phyloP scores from a whole-genome alignment of 1,140 invertebrate species.

The Bilobella aurantiaca region DNA sequence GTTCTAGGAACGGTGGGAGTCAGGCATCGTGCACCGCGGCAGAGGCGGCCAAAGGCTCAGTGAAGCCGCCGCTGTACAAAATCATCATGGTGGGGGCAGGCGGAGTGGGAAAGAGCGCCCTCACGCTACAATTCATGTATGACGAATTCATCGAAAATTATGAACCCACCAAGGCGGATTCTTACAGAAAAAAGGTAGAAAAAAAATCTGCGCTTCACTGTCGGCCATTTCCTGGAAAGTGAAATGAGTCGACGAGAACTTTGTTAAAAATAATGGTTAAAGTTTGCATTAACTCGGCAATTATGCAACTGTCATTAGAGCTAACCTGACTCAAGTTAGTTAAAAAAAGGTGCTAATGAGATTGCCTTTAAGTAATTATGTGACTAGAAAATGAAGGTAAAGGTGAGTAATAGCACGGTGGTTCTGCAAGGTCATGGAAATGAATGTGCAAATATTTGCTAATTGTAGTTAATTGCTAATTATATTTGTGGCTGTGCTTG shows the following conservation, averaged over 20 bases:
- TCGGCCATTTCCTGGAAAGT: not conserved
- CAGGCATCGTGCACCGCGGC: not conserved
- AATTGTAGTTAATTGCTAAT: not conserved
- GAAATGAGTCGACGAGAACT: too few relatives aligned
- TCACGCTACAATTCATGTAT: slow-evolving; percentile 94
- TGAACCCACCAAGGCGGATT: slow-evolving; percentile 99
- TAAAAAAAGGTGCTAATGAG: too few relatives aligned
- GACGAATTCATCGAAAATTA: slow-evolving; percentile 99
- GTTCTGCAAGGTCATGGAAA: too few relatives aligned
- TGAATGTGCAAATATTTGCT: too few relatives aligned
- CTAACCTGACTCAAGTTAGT: too few relatives aligned
- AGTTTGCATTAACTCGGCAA: too few relatives aligned
- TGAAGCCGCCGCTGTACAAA: slow-evolving; percentile 46
- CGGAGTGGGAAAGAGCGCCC: slow-evolving; percentile 58
- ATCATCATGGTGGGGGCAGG: slow-evolving; percentile 60
- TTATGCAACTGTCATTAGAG: too few relatives aligned
- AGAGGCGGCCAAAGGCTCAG: slow-evolving; percentile 14
- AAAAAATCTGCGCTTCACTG: not conserved
- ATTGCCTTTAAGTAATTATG: too few relatives aligned
- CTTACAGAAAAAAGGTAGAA: slow-evolving; percentile 90
- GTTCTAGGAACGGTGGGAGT: not conserved
- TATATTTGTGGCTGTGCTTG: not conserved
- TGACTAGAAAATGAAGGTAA: too few relatives aligned
- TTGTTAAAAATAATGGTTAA: too few relatives aligned
- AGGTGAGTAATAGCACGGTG: too few relatives aligned